These are phyloP conservation scores for Autographa gamma DNA, from an alignment of 2,888 invertebrate species.

Conservation along the genomic window DNA sequence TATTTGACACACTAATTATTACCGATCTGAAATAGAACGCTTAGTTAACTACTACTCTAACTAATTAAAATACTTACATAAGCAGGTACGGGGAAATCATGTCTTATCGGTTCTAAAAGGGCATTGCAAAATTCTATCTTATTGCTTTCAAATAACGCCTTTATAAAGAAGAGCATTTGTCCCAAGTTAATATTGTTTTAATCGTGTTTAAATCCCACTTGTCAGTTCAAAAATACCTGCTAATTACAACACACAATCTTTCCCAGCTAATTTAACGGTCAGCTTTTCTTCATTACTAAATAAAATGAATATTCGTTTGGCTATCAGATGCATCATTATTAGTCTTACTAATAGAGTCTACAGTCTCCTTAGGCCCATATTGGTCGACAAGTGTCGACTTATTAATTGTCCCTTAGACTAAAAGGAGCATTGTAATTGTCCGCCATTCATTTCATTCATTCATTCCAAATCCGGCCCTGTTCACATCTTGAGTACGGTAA, in stretches of 20 bases:
- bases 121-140: no score
- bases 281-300: conserved; percentile 2
- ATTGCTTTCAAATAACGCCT: neutral
- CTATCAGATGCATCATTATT: conserved; percentile 15
- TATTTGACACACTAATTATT: no score
- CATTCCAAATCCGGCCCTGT: conserved; percentile 48
- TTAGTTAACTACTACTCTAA: no score
- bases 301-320: conserved; percentile 15
- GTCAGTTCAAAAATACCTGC: neutral
- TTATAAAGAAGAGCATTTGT: neutral
- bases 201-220: neutral
- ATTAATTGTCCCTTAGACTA: conserved; percentile 47
- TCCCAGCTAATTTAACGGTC: conserved; percentile 5
- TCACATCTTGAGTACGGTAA: conserved; percentile 52
- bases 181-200: neutral
- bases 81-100: no score
- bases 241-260: neutral
- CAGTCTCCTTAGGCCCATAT: conserved; percentile 36
- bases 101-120: no score
- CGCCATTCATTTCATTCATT: conserved; percentile 49
- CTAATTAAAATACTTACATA: no score
- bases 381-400: conserved; percentile 35
- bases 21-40: no score
- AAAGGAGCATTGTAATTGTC: conserved; percentile 41
- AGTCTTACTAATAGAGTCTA: conserved; percentile 22